Percentiles rank a stretch among this genome's conserved stretches.
Conservation (phyloP, 2,888 invertebrate genomes). For the Melanchra persicariae region DNA sequence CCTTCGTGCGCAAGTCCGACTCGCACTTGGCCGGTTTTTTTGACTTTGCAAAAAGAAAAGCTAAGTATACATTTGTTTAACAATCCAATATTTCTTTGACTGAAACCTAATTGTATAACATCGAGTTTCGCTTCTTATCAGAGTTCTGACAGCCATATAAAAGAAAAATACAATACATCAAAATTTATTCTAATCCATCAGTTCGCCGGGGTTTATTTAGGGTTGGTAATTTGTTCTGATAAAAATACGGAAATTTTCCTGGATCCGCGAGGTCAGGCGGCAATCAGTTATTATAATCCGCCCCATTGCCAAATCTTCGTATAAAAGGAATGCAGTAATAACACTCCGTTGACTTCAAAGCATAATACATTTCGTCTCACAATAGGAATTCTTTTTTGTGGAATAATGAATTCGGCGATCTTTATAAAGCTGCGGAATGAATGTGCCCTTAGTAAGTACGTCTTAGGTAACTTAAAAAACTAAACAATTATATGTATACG, state of each 20-base stretch:
- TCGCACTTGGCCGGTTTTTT: no score
- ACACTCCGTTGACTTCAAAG: slow-evolving; percentile 65
- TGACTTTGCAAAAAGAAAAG: background rate
- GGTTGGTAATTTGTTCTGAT: slow-evolving; percentile 62
- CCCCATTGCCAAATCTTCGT: slow-evolving; percentile 62
- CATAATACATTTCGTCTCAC: slow-evolving; percentile 56
- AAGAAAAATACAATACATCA: slow-evolving; percentile 41
- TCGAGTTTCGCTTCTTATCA: slow-evolving; percentile 1
- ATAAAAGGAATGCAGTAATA: slow-evolving; percentile 65
- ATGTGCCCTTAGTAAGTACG: slow-evolving; percentile 2
- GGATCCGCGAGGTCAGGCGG: slow-evolving; percentile 60
- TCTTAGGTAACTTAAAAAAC: background rate
- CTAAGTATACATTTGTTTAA: background rate
- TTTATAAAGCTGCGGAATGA: slow-evolving; percentile 40
- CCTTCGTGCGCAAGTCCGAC: no score
- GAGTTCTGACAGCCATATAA: slow-evolving; percentile 30
- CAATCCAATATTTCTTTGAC: slow-evolving; percentile 27
- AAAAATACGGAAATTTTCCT: slow-evolving; percentile 57
- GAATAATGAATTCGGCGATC: slow-evolving; percentile 55
- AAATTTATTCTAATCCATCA: slow-evolving; percentile 60
- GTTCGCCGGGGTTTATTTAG: slow-evolving; percentile 43
- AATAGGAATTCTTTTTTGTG: slow-evolving; percentile 49
- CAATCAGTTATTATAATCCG: slow-evolving; percentile 67
- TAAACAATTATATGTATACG: slow-evolving; percentile 24
- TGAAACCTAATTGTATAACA: slow-evolving; percentile 19